Conservation (phyloP, 1,140 invertebrate species). For the Diorhabda carinulata region DNA sequence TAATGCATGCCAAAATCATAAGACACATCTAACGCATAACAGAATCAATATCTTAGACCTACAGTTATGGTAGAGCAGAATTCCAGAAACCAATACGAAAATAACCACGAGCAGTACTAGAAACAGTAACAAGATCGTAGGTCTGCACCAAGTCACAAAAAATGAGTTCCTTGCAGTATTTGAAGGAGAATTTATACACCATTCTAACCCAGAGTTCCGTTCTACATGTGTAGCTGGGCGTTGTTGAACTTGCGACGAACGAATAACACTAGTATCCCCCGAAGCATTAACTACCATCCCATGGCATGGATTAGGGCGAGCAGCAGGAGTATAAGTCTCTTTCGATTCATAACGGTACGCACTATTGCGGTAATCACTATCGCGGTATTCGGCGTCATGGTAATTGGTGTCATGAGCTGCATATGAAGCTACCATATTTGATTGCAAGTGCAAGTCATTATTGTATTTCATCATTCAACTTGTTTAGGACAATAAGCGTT, state of each 20-base stretch:
- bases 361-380: slow-evolving; percentile 35
- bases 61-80: slow-evolving; percentile 54
- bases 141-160: slow-evolving; percentile 46
- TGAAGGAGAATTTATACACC: slow-evolving; percentile 25
- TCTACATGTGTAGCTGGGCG: slow-evolving; percentile 4
- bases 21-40: too few species aligned
- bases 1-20: too few species aligned
- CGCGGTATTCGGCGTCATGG: slow-evolving; percentile 31
- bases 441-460: slow-evolving; percentile 21
- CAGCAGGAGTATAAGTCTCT: slow-evolving; percentile 49
- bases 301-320: slow-evolving; percentile 49
- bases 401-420: slow-evolving; percentile 48
- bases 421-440: slow-evolving; percentile 46
- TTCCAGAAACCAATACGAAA: slow-evolving; percentile 50
- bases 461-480: slow-evolving; percentile 17
- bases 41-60: slow-evolving; percentile 34
- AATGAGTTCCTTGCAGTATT: slow-evolving; percentile 33
- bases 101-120: slow-evolving; percentile 49
- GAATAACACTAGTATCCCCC: slow-evolving; percentile 50
- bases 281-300: slow-evolving; percentile 53
- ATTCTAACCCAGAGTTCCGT: slow-evolving; percentile 27
- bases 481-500: not conserved
- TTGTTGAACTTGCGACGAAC: slow-evolving; percentile 6
- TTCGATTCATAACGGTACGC: slow-evolving; percentile 48
- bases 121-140: slow-evolving; percentile 48